A percentile compares a stretch with the other conserved stretches of the same genome.
Conservation (phyloP, 1,140 invertebrate genomes). For the Leptinotarsa defecta region DNA sequence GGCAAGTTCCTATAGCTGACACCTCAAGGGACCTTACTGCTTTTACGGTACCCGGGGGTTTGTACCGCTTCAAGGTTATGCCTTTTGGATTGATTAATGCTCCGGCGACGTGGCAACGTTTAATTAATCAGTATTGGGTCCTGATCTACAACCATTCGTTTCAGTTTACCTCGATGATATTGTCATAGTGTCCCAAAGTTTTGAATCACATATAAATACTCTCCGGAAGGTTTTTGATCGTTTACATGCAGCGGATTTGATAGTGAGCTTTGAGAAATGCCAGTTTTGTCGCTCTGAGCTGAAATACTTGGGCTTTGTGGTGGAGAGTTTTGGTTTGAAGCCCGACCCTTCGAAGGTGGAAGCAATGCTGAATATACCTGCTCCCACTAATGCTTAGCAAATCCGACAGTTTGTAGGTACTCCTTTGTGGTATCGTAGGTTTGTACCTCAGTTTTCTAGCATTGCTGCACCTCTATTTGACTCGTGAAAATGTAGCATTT, state of each 20-base stretch:
- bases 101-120: constrained; percentile 1
- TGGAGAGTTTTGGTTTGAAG: constrained; percentile 46
- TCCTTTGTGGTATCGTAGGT: constrained; percentile 30
- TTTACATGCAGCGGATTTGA: constrained; percentile 29
- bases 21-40: constrained; percentile 51
- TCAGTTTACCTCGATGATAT: constrained; percentile 50
- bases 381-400: constrained; percentile 5
- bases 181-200: constrained; percentile 37
- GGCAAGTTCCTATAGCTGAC: constrained; percentile 47
- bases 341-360: constrained; percentile 29
- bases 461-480: not conserved
- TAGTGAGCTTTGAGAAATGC: constrained; percentile 43
- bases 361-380: not conserved
- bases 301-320: constrained; percentile 52
- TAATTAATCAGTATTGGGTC: constrained; percentile 35
- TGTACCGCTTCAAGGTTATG: constrained; percentile 57
- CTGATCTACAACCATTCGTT: constrained; percentile 38
- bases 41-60: constrained; percentile 54
- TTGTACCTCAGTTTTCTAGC: constrained; percentile 22
- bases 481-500: not conserved
- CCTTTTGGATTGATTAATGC: constrained; percentile 30
- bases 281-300: constrained; percentile 34
- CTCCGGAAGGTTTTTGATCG: not conserved
- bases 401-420: constrained; percentile 32
- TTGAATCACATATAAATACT: constrained; percentile 30